Conservation (phyloP, 2,113 vertebrate genomes). For the Tauraco erythrolophus region DNA sequence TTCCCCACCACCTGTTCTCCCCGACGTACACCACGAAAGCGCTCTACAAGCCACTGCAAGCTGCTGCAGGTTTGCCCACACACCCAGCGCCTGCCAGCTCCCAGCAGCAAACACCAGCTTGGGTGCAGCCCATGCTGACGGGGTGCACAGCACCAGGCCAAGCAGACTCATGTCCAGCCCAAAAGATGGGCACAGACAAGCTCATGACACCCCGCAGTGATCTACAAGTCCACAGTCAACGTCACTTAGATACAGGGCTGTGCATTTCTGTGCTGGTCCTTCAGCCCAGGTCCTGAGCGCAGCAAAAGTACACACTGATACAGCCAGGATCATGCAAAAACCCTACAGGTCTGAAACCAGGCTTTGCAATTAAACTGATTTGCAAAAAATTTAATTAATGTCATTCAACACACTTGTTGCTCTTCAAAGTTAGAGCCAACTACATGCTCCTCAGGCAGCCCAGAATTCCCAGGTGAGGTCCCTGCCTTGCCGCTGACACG, state of each 20-base stretch:
- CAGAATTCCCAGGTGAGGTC: background rate
- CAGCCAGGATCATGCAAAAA: background rate
- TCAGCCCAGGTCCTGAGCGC: accelerated
- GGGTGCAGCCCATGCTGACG: accelerated
- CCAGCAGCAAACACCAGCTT: background rate
- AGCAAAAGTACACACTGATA: accelerated
- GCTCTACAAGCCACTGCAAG: background rate
- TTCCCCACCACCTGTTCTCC: background rate
- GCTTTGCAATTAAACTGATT: background rate
- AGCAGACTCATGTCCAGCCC: background rate
- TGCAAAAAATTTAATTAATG: background rate
- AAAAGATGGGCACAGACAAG: background rate
- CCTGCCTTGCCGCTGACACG: background rate
- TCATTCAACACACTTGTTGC: background rate
- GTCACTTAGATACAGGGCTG: accelerated
- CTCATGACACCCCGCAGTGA: background rate
- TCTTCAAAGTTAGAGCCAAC: background rate
- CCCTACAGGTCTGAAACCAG: background rate
- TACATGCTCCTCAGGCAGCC: background rate
- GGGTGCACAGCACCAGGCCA: background rate
- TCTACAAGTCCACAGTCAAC: background rate
- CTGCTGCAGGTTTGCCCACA: background rate
- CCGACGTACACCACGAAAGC: background rate
- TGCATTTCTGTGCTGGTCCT: background rate
- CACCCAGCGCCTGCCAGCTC: background rate